Conservation (phyloP, 2,113 vertebrate genomes). For the Nettapus auritus region DNA sequence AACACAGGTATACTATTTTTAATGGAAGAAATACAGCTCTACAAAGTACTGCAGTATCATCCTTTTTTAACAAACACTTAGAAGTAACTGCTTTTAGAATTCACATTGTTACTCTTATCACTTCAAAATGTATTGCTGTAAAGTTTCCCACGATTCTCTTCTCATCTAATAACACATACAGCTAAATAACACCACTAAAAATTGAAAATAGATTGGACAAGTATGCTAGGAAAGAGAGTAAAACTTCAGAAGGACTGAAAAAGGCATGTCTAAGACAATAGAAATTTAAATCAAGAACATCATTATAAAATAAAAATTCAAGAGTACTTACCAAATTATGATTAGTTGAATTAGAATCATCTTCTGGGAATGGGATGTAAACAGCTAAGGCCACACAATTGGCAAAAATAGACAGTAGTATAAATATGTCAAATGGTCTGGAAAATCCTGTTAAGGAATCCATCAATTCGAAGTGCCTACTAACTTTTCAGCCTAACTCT, state of each 20-base stretch:
- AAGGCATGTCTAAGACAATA: neutral
- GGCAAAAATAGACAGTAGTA: conserved; percentile 99
- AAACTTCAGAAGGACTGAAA: neutral
- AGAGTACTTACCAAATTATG: conserved; percentile 96
- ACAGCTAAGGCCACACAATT: conserved; percentile 99
- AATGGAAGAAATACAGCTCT: neutral
- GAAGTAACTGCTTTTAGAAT: neutral
- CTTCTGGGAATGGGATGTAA: conserved; percentile 98
- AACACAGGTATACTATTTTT: neutral
- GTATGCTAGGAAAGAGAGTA: neutral
- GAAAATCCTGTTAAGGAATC: conserved; percentile 84
- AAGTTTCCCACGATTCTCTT: neutral
- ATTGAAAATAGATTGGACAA: neutral
- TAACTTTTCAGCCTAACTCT: neutral
- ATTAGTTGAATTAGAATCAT: conserved; percentile 99
- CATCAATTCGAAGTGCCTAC: neutral
- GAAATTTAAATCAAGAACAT: neutral
- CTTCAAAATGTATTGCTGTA: neutral
- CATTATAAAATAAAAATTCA: neutral
- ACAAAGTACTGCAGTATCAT: neutral
- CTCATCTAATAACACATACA: neutral
- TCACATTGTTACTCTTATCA: neutral
- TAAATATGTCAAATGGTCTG: conserved; percentile 99
- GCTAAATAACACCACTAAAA: neutral
- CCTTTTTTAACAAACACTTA: neutral